Conservation (phyloP, 2,888 invertebrate species). For the Megamerina dolium region DNA sequence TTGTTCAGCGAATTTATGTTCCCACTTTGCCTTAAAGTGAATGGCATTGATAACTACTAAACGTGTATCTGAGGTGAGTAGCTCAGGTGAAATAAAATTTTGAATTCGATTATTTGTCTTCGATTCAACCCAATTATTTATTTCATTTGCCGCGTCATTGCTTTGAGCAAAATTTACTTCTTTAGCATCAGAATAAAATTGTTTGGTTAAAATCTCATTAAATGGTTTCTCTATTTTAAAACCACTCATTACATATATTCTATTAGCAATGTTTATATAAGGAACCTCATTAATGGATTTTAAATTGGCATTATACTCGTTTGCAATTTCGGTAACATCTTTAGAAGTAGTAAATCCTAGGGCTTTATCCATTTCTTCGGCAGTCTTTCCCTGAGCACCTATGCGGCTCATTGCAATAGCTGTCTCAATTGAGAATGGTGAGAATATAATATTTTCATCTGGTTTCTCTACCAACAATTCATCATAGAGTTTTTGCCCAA, state of each 20-base stretch:
- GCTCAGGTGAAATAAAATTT: conserved; percentile 59
- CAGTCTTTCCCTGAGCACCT: conserved; percentile 61
- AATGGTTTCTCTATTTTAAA: conserved; percentile 55
- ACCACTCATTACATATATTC: conserved; percentile 60
- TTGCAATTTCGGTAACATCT: conserved; percentile 28
- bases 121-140: conserved; percentile 76
- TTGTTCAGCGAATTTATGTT: conserved; percentile 56
- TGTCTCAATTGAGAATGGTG: conserved; percentile 70
- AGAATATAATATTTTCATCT: conserved; percentile 62
- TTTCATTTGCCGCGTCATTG: conserved; percentile 52
- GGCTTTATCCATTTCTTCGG: conserved; percentile 55
- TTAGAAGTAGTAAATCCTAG: conserved; percentile 51
- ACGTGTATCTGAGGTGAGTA: conserved; percentile 54
- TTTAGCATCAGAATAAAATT: conserved; percentile 62
- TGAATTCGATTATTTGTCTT: conserved; percentile 80
- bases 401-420: conserved; percentile 66
- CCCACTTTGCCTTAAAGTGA: conserved; percentile 80
- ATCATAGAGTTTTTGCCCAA: conserved; percentile 26
- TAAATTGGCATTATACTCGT: conserved; percentile 34
- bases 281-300: conserved; percentile 4
- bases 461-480: conserved; percentile 39
- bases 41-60: conserved; percentile 77
- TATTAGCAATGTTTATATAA: conserved; percentile 60
- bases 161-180: conserved; percentile 57
- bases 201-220: conserved; percentile 54